Conservation (phyloP, 2,888 invertebrate genomes). For the Mythimna albipuncta region DNA sequence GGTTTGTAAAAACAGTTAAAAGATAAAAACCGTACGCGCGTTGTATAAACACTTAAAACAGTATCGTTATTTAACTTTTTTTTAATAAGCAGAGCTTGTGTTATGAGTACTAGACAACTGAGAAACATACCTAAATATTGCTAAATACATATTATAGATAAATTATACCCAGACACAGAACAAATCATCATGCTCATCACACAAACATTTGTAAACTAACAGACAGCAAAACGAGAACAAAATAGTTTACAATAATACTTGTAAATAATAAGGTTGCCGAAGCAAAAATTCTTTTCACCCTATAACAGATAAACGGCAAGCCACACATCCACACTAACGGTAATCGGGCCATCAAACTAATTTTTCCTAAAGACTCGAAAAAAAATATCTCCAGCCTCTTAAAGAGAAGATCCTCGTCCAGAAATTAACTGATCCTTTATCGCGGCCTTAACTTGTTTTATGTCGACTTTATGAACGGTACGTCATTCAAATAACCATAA, state of each 20-base stretch:
- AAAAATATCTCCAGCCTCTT: slow-evolving; percentile 18
- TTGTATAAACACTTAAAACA: too few species aligned
- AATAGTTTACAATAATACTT: not conserved
- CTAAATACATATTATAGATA: too few species aligned
- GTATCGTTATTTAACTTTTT: too few species aligned
- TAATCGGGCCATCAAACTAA: slow-evolving; percentile 15
- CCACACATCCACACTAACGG: slow-evolving; percentile 1
- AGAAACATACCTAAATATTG: too few species aligned
- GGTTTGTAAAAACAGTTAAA: not conserved
- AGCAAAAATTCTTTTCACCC: not conserved
- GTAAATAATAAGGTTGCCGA: not conserved
- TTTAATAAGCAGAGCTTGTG: too few species aligned
- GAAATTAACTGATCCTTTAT: slow-evolving; percentile 64
- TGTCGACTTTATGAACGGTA: slow-evolving; percentile 57
- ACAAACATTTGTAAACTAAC: too few species aligned
- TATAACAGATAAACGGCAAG: not conserved
- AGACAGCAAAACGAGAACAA: not conserved
- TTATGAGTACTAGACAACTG: too few species aligned
- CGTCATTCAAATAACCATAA: slow-evolving; percentile 66
- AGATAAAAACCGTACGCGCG: not conserved
- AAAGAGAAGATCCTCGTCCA: slow-evolving; percentile 42
- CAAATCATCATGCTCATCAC: too few species aligned
- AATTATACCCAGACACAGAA: too few species aligned
- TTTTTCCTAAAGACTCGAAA: slow-evolving; percentile 18
- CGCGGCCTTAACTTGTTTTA: slow-evolving; percentile 56